Base-by-base conservation (phyloP, 2,888 invertebrate species). In the Drosophila gaucha region DNA sequence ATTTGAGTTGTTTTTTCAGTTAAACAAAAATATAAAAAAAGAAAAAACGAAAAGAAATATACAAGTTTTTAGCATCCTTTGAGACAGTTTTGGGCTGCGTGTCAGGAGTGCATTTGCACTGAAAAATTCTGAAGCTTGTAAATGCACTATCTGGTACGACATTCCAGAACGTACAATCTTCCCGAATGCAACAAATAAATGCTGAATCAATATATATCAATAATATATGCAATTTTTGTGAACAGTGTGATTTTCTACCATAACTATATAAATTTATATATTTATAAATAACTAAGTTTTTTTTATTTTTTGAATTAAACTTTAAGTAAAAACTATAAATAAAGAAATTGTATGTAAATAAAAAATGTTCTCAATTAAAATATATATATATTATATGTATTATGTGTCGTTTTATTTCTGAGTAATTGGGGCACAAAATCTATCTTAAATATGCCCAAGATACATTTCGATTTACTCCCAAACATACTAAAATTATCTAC, bases 131-230 rank as follows among this genome's bases (percentile, higher is more conserved):
- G 90, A 91, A 94, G 93, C 94, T 95, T 98, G 98, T 98, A 98
- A 98, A 98, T 98, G 98, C 98, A 98, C 98, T 97, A 97, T 98
- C 97, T 98, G 97, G 98, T 98, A 98, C 98, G 97, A 97, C 97
- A 97, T 95, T 95, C 96, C 95, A 94, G 93, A 92, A 93, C 93
- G 94, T 93, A 91, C 92, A 92, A 88, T 92, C 93, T 90, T 86
- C 84, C 78, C 80, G 63, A 71, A 77, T 77, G 67, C 71, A 76
- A 68, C 50, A 78, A 79, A 16, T 43, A 70, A 85, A 76, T 78
- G 78, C 70, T 65, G 66, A 78, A 67, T 54, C 12, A 44, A 67
- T 44, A 43, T 16, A 35, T 8, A 35, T 60, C 43, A 38, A 66
- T 35, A 41, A 71, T 78, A 88, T 89, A 89, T 89, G 89, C 89